Base-by-base conservation (phyloP, 2,113 vertebrate genomes). In the Pontoporia blainvillei region DNA sequence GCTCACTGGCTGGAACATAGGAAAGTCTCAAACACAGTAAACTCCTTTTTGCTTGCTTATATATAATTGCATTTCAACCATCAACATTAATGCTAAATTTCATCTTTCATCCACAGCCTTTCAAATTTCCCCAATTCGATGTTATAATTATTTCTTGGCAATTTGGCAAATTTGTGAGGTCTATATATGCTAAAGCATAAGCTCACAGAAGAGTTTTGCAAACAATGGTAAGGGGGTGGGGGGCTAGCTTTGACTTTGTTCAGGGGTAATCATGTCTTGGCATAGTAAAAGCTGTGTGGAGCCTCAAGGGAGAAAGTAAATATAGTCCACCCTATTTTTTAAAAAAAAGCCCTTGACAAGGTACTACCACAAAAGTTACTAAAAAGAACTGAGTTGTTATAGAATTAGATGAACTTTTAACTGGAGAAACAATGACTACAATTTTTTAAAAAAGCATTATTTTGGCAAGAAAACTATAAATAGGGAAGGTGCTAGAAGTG, bases 381-480 rank as follows among this genome's bases (percentile, higher is more conserved):
- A 62, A 81, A 62, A 81, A 82, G 21, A 85, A 96, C 20, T 86
- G 62, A 83, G 34, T 92, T 73, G 83, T 73, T 83, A 75, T 27
- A 82, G 61, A 44, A 96, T 79, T 84, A 71, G 61, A 62, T 75
- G 34, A 86, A 87, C 39, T 81, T 96, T 76, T 67, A 78, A 78
- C 52, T 95, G 21, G 62, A 88, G 41, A 95, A 93, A 89, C 54
- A 96, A 95, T 90, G 81, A 95, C 5, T 39, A 88, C 41, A 44
- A 21, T 82, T 5, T 39, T n/a, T n/a, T 44, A 27, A 62, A 90
- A 92, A 64, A 44, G 31, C 23, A 84, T 69, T 71, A 73, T 69
- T 93, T 87, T 49, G 84, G 54, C 81, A 86, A 13, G 29, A 92
- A 93, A 92, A 86, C 31, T 72, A 71, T 41, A 86, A 95, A 88